Evolutionary conservation across 2,113 vertebrate species (phyloP).

Genomic region (Zapornia atra): DNA sequence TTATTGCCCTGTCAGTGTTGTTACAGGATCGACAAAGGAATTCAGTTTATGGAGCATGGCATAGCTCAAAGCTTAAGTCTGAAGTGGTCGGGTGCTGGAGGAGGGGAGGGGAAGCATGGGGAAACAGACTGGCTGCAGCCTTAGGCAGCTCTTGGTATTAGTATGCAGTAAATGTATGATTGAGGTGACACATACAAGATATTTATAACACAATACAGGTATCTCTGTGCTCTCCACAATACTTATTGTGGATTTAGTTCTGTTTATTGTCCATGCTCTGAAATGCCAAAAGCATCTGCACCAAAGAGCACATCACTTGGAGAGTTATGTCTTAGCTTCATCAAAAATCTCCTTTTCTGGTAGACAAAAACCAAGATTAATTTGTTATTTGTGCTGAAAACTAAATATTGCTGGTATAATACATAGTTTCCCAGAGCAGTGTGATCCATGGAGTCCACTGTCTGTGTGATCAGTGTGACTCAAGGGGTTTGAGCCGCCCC

Average conservation of each 20-base stretch:
- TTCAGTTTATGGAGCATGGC: background rate
- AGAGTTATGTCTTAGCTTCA: background rate
- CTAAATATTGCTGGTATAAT: background rate
- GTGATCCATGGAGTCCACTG: background rate
- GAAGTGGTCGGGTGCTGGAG: background rate
- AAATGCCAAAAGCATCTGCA: background rate
- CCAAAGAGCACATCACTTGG: background rate
- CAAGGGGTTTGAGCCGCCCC: background rate
- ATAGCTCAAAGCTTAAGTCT: background rate
- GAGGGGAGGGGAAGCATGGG: background rate
- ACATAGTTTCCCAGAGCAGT: slow-evolving; percentile 1
- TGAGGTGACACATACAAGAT: background rate
- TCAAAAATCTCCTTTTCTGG: background rate
- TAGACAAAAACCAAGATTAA: background rate
- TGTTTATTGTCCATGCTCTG: background rate
- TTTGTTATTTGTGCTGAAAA: background rate
- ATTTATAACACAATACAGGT: background rate
- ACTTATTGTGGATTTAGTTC: background rate
- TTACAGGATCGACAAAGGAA: background rate
- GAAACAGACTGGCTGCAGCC: background rate
- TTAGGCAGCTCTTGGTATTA: background rate
- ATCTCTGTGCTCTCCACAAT: background rate
- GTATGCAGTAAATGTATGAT: background rate
- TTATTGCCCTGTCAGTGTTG: background rate
- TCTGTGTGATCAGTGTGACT: background rate